phyloP scores from a whole-genome alignment of 2,797 vertebrate genomes.

The Allobates femoralis region DNA sequence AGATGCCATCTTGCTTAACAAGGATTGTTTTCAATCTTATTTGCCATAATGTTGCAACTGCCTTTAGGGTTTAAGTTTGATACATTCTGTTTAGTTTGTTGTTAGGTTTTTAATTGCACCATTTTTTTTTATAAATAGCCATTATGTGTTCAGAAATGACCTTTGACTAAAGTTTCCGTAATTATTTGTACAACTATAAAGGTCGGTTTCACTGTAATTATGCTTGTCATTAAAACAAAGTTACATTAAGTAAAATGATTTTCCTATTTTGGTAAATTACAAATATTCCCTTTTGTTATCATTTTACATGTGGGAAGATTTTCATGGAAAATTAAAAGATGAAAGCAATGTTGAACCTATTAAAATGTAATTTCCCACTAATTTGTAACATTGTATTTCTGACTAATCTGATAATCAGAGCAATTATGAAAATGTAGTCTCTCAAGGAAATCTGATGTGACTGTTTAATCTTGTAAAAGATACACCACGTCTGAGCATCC shows the following conservation, averaged over 20 bases:
- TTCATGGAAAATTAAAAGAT: slow-evolving; percentile 49
- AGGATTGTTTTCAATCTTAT: neutral
- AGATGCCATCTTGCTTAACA: neutral
- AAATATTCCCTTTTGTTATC: slow-evolving; percentile 34
- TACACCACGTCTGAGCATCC: neutral
- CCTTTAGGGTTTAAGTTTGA: neutral
- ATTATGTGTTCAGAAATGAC: neutral
- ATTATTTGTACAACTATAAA: slow-evolving; percentile 10
- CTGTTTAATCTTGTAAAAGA: slow-evolving; percentile 24
- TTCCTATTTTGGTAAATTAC: slow-evolving; percentile 2
- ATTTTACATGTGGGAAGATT: slow-evolving; percentile 30
- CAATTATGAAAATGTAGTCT: slow-evolving; percentile 49
- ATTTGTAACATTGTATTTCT: slow-evolving; percentile 55
- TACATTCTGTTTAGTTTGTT: neutral
- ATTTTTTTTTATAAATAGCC: neutral
- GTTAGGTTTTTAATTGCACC: neutral
- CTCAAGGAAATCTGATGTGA: slow-evolving; percentile 41
- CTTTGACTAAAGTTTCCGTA: neutral
- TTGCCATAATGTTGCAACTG: neutral
- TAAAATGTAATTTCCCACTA: slow-evolving; percentile 57
- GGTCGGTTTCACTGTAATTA: neutral
- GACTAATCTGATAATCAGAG: slow-evolving; percentile 53
- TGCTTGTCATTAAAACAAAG: neutral
- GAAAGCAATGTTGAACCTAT: slow-evolving; percentile 56
- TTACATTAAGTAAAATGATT: slow-evolving; percentile 21